Evolutionary conservation across 1,140 invertebrate species (phyloP).

Genomic region (Drosophila willistoni): DNA sequence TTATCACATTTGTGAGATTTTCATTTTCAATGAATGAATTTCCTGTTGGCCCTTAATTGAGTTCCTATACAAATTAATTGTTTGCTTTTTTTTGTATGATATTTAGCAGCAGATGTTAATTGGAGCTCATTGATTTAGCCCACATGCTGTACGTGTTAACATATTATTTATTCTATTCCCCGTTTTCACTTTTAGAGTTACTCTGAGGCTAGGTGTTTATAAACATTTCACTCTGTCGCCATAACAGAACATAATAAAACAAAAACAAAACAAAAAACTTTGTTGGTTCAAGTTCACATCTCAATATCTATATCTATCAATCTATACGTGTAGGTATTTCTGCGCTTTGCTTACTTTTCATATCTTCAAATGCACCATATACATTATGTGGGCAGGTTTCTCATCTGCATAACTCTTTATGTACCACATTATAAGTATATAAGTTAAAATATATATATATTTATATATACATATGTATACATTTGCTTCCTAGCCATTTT

Average conservation of each 20-base stretch:
- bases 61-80: constrained; percentile 13
- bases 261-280: not conserved
- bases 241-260: not conserved
- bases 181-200: not conserved
- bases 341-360: constrained; percentile 32
- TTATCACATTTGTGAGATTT: constrained; percentile 8
- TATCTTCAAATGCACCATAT: constrained; percentile 18
- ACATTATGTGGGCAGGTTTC: constrained; percentile 18
- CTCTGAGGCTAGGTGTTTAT: not conserved
- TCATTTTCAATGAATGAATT: constrained; percentile 20
- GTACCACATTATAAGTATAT: not conserved
- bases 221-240: not conserved
- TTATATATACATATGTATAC: constrained; percentile 9
- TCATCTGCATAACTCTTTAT: constrained; percentile 58
- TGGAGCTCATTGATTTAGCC: constrained; percentile 33
- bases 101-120: constrained; percentile 43
- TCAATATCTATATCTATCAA: not conserved
- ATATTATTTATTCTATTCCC: too few species aligned
- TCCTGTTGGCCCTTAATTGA: constrained; percentile 15
- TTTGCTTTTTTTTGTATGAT: constrained; percentile 18
- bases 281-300: constrained; percentile 10
- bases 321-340: constrained; percentile 15
- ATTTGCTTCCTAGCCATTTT: constrained; percentile 1
- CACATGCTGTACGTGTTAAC: constrained; percentile 33
- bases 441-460: not conserved